phyloP scores from a whole-genome alignment of 2,888 invertebrate genomes.

The Drosophila melanosoma region DNA sequence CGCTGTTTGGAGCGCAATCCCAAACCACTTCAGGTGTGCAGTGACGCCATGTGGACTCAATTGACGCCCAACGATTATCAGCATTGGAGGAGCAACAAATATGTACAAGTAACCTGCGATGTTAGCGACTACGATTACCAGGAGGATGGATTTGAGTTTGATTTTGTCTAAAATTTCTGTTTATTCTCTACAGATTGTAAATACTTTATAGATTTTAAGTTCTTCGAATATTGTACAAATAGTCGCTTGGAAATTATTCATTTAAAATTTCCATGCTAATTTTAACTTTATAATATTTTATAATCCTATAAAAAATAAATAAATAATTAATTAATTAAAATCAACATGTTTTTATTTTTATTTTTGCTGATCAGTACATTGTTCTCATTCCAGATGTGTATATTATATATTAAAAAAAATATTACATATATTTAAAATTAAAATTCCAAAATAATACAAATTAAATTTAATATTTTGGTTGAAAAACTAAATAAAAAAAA shows the following conservation, averaged over 20 bases:
- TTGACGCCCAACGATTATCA: conserved; percentile 41
- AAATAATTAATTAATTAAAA: no score
- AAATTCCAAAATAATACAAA: neutral
- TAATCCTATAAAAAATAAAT: no score
- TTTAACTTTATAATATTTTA: no score
- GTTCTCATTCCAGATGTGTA: neutral
- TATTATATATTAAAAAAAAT: neutral
- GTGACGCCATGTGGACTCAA: conserved; percentile 61
- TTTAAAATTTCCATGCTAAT: no score
- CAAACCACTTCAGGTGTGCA: conserved; percentile 51
- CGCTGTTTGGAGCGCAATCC: conserved; percentile 52
- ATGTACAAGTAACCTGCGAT: conserved; percentile 64
- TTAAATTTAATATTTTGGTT: neutral
- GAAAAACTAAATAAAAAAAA: neutral
- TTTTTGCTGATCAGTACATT: no score
- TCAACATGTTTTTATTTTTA: no score
- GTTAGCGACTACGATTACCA: conserved; percentile 63
- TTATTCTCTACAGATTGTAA: conserved; percentile 32
- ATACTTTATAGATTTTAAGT: conserved; percentile 17
- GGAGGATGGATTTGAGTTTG: conserved; percentile 73
- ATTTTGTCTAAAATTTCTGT: conserved; percentile 51
- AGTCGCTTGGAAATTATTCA: neutral
- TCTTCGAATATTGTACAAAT: conserved; percentile 21
- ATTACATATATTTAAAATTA: neutral
- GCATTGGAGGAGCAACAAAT: conserved; percentile 42